phyloP scores from a whole-genome alignment of 2,113 vertebrate genomes.

The Gnathonemus echidnorhynchus region DNA sequence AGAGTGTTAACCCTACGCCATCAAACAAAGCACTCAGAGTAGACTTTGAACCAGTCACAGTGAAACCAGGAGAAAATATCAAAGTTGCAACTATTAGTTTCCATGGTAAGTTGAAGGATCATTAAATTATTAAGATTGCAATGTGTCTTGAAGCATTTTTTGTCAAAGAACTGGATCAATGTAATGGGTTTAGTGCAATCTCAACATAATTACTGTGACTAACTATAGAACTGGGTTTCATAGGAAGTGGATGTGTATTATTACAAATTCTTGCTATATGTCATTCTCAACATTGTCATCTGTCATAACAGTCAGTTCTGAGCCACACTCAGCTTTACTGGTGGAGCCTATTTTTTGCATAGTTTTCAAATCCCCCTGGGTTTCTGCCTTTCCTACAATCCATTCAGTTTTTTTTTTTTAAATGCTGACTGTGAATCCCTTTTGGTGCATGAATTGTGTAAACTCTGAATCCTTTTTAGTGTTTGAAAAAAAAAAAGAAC shows the following conservation, averaged over 20 bases:
- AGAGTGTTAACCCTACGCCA: conserved; percentile 89
- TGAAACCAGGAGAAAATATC: conserved; percentile 94
- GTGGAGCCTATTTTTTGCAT: background rate
- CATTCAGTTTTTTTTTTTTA: background rate
- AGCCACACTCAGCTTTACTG: background rate
- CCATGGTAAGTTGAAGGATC: conserved; percentile 74
- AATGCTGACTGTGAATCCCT: background rate
- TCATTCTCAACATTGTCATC: background rate
- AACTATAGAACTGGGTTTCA: background rate
- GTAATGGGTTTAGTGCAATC: background rate
- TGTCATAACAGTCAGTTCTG: background rate
- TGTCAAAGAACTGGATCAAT: background rate
- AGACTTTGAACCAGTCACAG: conserved; percentile 88
- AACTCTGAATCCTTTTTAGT: background rate
- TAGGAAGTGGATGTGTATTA: background rate
- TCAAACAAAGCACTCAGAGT: conserved; percentile 88
- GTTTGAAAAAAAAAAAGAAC: background rate
- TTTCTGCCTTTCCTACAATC: background rate
- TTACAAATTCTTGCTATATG: background rate
- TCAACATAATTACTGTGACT: background rate
- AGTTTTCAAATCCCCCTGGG: background rate
- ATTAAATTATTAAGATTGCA: background rate
- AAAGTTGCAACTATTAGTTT: conserved; percentile 97
- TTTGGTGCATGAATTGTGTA: background rate
- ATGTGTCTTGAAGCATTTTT: background rate